These are phyloP conservation scores for Telmatochromis bifrenatus DNA, from an alignment of 2,113 vertebrate species.

Conservation along the genomic window DNA sequence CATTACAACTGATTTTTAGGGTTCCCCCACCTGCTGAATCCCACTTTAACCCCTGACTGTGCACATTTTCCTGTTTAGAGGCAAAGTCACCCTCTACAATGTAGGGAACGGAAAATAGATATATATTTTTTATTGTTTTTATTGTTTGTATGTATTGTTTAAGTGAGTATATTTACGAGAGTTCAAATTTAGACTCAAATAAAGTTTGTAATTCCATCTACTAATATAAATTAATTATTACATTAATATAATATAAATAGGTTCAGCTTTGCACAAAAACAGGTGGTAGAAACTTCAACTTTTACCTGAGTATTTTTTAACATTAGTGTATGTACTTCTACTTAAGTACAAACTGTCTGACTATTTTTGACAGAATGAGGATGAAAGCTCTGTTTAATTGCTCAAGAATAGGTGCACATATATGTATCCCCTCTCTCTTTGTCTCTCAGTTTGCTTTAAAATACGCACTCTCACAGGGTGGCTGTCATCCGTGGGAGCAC, in stretches of 20 bases:
- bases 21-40: background rate
- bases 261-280: background rate
- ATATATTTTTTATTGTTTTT: background rate
- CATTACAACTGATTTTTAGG: background rate
- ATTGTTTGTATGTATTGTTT: background rate
- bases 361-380: constrained; percentile 73
- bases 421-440: background rate
- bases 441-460: background rate
- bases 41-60: background rate
- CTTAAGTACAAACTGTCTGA: constrained; percentile 19
- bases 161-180: background rate
- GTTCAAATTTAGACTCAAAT: background rate
- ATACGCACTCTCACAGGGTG: background rate
- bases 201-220: background rate
- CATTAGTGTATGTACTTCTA: background rate
- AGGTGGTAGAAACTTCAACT: background rate
- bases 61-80: background rate
- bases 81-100: background rate
- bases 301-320: background rate
- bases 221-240: background rate
- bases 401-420: constrained; percentile 43
- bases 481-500: constrained; percentile 13
- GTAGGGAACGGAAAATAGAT: background rate
- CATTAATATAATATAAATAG: background rate
- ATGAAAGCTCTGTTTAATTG: constrained; percentile 67